Percentiles rank a stretch among this genome's conserved stretches.
phyloP scores from a whole-genome alignment of 2,113 vertebrate species.

The Hucho hucho region DNA sequence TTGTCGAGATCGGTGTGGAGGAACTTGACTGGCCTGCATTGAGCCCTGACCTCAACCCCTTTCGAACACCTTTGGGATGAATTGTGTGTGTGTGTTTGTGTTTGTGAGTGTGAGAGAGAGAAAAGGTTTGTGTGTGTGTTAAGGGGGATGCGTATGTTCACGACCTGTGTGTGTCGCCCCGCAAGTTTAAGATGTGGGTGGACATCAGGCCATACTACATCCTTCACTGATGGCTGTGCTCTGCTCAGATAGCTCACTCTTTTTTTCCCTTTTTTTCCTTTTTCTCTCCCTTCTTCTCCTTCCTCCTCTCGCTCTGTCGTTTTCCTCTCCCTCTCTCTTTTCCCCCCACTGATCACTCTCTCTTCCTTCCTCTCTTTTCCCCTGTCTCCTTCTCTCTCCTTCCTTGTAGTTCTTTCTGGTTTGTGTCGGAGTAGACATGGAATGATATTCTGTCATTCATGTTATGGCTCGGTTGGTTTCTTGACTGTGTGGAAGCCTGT shows the following conservation, averaged over 20 bases:
- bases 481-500: neutral
- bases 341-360: neutral
- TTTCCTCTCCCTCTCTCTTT: neutral
- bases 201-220: slow-evolving; percentile 33
- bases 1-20: no score
- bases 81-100: slow-evolving; percentile 19
- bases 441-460: no score
- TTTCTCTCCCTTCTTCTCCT: no score
- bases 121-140: no score
- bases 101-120: slow-evolving; percentile 9
- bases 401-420: neutral
- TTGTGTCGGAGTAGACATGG: no score
- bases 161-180: neutral
- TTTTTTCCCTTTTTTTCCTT: neutral
- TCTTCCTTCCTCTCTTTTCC: neutral
- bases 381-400: neutral
- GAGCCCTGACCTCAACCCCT: no score
- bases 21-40: no score
- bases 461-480: no score
- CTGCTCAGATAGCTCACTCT: neutral
- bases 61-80: no score
- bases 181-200: neutral
- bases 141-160: no score
- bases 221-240: slow-evolving; percentile 8
- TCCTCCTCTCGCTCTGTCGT: neutral